Base-by-base conservation (phyloP, 2,113 vertebrate genomes). In the Pachyramphus minor region DNA sequence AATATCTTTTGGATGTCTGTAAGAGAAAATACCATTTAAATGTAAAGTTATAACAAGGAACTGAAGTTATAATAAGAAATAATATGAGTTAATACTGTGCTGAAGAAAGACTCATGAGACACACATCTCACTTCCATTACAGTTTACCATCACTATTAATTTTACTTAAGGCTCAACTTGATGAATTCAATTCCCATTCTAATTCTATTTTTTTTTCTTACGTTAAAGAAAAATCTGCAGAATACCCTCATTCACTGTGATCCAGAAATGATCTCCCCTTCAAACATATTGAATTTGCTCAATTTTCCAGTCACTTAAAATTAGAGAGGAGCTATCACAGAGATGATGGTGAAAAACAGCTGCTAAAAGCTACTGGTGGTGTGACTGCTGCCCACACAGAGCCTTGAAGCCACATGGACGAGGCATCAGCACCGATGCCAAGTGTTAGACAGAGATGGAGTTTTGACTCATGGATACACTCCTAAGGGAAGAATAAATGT, bases 151-250 rank as follows among this genome's bases (percentile, higher is more conserved):
- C 35, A 86, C 31, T 77, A 74, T 68, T 94, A 84, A 77, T 91
- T 93, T 89, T 92, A 93, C 82, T 91, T 95, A 95, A 96, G 60
- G 56, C 37, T 83, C 66, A 75, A 59, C 47, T 84, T 67, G 55
- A 71, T 89, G 60, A 95, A 74, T 25, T 95, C 47, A 90, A 80
- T 93, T 88, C 58, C 68, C 75, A 71, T 50, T 82, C 17, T 62
- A 74, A 55, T 78, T 72, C 24, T 85, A 53, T 39, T 44, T 69
- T 86, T 91, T 80, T 93, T 41, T n/a, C 42, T 68, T 49, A 33
- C 10, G 4, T 77, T 82, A 77, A 95, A 89, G 12, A 55, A 88
- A 91, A 64, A 17, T 5, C 82, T 12, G 30, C 22, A 37, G 16
- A 83, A 84, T 30, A 42, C 3, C 16, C 11, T 47, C 19, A 47